Percentiles rank a stretch among this genome's conserved stretches.
These are phyloP conservation scores for Chiloscyllium punctatum DNA, from an alignment of 2,797 vertebrate species.

Conservation along the genomic window DNA sequence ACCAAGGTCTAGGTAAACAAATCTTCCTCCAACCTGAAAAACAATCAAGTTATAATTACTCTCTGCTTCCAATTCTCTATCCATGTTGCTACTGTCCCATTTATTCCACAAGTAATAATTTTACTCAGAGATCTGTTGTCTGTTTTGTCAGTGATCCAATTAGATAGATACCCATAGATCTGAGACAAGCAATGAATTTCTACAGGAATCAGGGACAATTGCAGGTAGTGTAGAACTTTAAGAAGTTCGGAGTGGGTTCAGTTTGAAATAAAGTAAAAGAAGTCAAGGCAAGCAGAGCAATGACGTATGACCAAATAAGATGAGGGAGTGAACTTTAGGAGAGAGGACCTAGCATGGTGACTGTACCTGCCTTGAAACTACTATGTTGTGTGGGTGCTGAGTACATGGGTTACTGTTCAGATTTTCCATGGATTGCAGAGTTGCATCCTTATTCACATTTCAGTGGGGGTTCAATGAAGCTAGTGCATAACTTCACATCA, in stretches of 20 bases:
- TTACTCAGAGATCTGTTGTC: too few relatives aligned
- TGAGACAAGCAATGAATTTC: neutral
- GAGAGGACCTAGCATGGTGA: neutral
- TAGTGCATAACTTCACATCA: neutral
- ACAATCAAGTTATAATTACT: too few relatives aligned
- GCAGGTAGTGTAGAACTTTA: neutral
- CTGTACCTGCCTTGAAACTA: neutral
- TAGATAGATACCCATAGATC: neutral
- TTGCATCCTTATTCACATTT: neutral
- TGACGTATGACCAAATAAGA: neutral
- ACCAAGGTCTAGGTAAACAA: too few relatives aligned
- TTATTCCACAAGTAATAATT: too few relatives aligned
- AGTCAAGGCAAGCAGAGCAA: neutral
- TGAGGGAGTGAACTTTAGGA: neutral
- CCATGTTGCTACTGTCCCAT: too few relatives aligned
- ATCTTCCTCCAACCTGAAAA: too few relatives aligned
- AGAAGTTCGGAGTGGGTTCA: neutral
- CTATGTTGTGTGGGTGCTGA: neutral
- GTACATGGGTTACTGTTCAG: neutral
- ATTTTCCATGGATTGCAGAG: neutral
- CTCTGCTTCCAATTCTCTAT: too few relatives aligned
- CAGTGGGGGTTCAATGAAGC: neutral
- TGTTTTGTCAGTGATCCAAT: too few relatives aligned
- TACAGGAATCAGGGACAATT: neutral
- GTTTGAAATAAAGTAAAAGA: neutral